Evolutionary conservation across 2,797 vertebrate genomes (phyloP).

Genomic region (Cygnus olor): DNA sequence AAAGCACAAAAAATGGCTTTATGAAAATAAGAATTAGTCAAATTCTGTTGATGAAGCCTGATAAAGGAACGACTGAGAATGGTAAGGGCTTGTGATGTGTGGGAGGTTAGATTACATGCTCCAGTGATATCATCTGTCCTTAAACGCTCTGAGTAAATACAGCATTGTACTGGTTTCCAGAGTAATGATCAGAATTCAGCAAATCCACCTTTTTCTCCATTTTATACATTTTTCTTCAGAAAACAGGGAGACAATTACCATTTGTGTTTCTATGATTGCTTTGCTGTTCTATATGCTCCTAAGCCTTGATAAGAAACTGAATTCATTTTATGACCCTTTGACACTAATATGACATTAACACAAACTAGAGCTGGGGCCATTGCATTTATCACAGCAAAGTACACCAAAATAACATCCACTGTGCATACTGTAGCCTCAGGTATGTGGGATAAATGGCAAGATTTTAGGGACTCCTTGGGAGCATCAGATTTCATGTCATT

Average conservation of each 20-base stretch:
- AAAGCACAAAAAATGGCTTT: constrained; percentile 39
- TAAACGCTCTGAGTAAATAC: constrained; percentile 12
- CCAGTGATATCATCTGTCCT: constrained; percentile 18
- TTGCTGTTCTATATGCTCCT: background rate
- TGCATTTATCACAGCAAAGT: background rate
- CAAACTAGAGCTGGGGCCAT: background rate
- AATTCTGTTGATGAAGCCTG: constrained; percentile 24
- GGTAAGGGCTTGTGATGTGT: background rate
- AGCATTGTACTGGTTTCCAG: background rate
- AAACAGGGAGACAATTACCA: background rate
- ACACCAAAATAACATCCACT: background rate
- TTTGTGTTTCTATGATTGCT: background rate
- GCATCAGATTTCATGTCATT: background rate
- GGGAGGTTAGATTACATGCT: constrained; percentile 2
- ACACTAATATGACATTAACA: background rate
- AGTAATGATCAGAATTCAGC: background rate
- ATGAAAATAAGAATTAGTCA: constrained; percentile 54
- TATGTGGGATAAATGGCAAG: background rate
- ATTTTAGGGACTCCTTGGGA: background rate
- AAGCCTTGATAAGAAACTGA: background rate
- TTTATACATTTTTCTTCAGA: background rate
- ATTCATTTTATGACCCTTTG: background rate
- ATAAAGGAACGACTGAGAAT: background rate
- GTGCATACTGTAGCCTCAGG: background rate
- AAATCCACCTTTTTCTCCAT: constrained; percentile 21